Conservation (phyloP, 2,888 invertebrate species). For the Nudaria mundana region DNA sequence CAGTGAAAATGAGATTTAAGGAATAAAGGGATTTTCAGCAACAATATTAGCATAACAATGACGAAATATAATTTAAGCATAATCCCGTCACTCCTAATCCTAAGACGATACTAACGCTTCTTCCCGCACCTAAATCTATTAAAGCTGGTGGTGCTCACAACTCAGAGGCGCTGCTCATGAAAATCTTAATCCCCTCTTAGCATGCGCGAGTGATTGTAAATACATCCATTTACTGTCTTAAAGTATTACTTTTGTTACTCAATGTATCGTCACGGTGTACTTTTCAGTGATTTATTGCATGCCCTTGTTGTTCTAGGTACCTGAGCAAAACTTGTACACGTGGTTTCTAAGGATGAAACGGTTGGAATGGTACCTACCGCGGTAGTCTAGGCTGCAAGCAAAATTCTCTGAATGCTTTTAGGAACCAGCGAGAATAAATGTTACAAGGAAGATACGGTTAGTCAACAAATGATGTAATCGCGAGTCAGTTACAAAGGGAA, state of each 20-base stretch:
- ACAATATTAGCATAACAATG: conserved; percentile 13
- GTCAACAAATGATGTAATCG: neutral
- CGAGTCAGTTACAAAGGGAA: neutral
- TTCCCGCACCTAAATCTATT: conserved; percentile 11
- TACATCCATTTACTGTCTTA: conserved; percentile 10
- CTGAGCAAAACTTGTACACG: too few species aligned
- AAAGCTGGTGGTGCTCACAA: conserved; percentile 7
- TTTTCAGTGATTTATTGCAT: too few species aligned
- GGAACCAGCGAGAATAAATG: too few species aligned
- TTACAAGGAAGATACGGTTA: too few species aligned
- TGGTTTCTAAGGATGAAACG: too few species aligned
- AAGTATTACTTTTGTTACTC: conserved; percentile 3
- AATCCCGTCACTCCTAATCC: conserved; percentile 11
- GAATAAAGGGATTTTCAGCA: neutral
- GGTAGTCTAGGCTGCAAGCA: too few species aligned
- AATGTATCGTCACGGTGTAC: conserved; percentile 2
- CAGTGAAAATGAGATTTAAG: neutral
- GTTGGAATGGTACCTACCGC: too few species aligned
- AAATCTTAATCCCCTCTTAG: conserved; percentile 14
- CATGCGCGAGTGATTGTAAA: conserved; percentile 8
- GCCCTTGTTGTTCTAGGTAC: too few species aligned
- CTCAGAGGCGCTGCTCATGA: conserved; percentile 8
- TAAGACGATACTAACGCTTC: conserved; percentile 6
- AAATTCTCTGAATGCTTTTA: too few species aligned
- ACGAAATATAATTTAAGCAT: conserved; percentile 10